These are phyloP conservation scores for Tipula helvola DNA, from an alignment of 2,888 invertebrate species.

Conservation along the genomic window DNA sequence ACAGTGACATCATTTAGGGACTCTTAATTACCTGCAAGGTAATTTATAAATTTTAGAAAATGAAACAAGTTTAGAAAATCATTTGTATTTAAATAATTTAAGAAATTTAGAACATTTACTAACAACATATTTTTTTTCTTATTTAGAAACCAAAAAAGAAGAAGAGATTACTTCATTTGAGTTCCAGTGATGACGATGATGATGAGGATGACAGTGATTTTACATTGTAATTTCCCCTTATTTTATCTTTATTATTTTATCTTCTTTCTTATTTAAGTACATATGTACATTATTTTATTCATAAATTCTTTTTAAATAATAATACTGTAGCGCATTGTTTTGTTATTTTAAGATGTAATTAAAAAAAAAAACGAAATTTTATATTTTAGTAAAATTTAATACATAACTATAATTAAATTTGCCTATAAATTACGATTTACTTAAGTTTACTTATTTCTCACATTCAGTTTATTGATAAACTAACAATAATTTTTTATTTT, in stretches of 20 bases:
- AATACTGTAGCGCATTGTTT: background rate
- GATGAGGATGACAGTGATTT: conserved; percentile 24
- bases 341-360: background rate
- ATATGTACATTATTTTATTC: background rate
- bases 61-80: too few relatives aligned
- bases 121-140: background rate
- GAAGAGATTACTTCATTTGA: background rate
- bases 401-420: background rate
- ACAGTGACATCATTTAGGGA: too few relatives aligned
- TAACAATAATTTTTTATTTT: background rate
- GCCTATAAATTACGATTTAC: background rate
- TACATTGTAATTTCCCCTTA: background rate
- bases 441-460: background rate
- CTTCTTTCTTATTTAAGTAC: background rate
- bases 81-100: too few relatives aligned
- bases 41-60: too few relatives aligned
- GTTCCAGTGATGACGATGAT: conserved; percentile 14
- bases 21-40: too few relatives aligned
- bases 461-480: too few relatives aligned
- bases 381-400: background rate
- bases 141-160: background rate
- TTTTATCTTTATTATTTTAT: background rate
- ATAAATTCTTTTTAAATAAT: background rate
- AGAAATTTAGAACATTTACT: background rate
- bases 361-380: background rate